A percentile compares a stretch with the other conserved stretches of the same genome.
These are phyloP conservation scores for Melanostigma gelatinosum DNA, from an alignment of 2,113 vertebrate genomes.

Conservation along the genomic window DNA sequence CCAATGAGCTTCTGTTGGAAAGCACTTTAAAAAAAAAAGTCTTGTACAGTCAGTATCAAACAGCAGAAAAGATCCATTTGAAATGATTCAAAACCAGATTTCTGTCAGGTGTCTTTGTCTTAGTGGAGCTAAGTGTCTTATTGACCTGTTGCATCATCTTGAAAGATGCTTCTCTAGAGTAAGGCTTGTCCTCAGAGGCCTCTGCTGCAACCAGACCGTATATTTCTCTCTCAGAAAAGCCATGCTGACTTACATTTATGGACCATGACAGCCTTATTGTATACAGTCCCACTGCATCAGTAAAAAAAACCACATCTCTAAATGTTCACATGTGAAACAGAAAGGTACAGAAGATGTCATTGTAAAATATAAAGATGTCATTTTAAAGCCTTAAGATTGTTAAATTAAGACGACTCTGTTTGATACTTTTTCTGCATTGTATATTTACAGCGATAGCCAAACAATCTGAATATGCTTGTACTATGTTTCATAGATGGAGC, in stretches of 20 bases:
- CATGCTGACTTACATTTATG: constrained; percentile 80
- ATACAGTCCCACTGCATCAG: constrained; percentile 73
- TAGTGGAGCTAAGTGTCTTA: not conserved
- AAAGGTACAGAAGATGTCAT: constrained; percentile 3
- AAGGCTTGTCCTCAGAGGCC: constrained; percentile 62
- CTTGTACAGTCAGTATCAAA: constrained; percentile 11
- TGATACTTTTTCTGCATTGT: not conserved
- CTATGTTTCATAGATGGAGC: not conserved
- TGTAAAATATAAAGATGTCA: not conserved
- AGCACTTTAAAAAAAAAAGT: constrained; percentile 9
- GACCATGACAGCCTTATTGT: constrained; percentile 64
- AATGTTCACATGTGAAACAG: constrained; percentile 52
- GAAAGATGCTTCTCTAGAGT: constrained; percentile 38
- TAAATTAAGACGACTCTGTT: not conserved
- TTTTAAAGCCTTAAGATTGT: not conserved
- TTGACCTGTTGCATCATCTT: constrained; percentile 63
- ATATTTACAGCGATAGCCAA: not conserved
- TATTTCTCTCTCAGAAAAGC: constrained; percentile 70
- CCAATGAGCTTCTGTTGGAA: constrained; percentile 40
- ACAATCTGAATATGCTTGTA: not conserved
- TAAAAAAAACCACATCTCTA: constrained; percentile 71
- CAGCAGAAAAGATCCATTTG: constrained; percentile 19
- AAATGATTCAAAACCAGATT: constrained; percentile 41
- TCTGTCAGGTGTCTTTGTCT: constrained; percentile 12
- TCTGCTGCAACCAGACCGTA: constrained; percentile 56